Conservation (phyloP, 2,113 vertebrate species). For the Sclerurus mexicanus region DNA sequence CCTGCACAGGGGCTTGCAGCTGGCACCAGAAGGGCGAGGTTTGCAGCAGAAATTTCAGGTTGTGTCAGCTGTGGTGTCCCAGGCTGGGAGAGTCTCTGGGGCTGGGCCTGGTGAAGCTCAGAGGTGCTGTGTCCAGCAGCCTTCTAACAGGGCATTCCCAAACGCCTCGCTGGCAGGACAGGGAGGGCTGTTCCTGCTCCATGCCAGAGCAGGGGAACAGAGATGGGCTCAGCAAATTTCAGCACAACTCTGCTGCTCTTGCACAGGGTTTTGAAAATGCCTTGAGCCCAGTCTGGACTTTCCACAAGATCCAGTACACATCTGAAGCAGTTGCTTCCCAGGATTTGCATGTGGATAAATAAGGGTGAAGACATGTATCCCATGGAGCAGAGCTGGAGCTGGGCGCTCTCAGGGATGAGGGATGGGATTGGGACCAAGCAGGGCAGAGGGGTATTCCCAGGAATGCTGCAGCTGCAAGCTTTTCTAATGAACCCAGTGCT, state of each 20-base stretch:
- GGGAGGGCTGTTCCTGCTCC: neutral
- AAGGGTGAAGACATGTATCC: rapidly evolving
- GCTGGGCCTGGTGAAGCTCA: neutral
- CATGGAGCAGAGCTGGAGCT: neutral
- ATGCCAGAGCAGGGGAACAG: neutral
- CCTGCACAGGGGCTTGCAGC: neutral
- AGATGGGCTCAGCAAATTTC: neutral
- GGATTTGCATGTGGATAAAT: neutral
- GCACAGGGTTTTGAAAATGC: neutral
- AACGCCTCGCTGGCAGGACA: rapidly evolving
- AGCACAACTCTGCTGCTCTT: neutral
- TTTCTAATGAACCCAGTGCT: rapidly evolving
- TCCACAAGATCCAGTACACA: neutral
- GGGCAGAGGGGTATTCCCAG: neutral
- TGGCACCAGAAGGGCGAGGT: neutral
- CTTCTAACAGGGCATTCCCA: neutral
- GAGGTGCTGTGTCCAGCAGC: neutral
- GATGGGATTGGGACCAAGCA: neutral
- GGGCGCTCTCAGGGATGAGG: neutral
- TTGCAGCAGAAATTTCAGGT: neutral
- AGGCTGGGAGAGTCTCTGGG: neutral
- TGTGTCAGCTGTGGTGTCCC: neutral
- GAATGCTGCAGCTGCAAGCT: neutral
- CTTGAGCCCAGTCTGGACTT: neutral
- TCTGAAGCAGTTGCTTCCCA: neutral